phyloP scores from a whole-genome alignment of 1,140 invertebrate genomes.

The Triops longicaudatus region DNA sequence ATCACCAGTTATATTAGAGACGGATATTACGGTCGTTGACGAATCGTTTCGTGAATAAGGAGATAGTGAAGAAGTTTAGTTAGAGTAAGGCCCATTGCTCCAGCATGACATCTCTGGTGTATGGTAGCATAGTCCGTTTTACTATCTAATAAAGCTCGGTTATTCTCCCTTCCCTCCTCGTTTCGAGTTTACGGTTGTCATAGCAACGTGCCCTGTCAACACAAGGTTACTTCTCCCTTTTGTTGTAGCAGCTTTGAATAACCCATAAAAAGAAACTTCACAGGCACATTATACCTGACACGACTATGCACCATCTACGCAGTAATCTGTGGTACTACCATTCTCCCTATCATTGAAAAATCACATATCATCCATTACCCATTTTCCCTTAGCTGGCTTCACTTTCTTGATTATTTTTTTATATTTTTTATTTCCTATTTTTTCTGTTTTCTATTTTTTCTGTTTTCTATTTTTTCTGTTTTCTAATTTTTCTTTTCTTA shows the following conservation, averaged over 20 bases:
- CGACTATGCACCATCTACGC: conserved; percentile 9
- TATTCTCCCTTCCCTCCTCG: neutral
- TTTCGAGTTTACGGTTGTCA: neutral
- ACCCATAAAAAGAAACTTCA: neutral
- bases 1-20: too few relatives aligned
- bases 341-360: neutral
- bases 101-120: neutral
- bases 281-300: neutral
- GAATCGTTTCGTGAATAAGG: too few relatives aligned
- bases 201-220: neutral
- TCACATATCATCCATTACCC: too few relatives aligned
- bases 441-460: too few relatives aligned
- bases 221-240: conserved; percentile 8
- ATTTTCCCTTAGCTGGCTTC: too few relatives aligned
- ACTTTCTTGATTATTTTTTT: too few relatives aligned
- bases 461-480: neutral
- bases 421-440: too few relatives aligned
- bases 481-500: neutral
- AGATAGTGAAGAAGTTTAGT: neutral
- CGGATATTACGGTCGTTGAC: too few relatives aligned
- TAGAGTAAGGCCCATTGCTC: neutral
- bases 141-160: neutral
- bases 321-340: neutral
- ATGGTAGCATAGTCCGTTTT: neutral
- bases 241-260: neutral